phyloP scores from a whole-genome alignment of 2,888 invertebrate species.

The Diplazon laetatorius region DNA sequence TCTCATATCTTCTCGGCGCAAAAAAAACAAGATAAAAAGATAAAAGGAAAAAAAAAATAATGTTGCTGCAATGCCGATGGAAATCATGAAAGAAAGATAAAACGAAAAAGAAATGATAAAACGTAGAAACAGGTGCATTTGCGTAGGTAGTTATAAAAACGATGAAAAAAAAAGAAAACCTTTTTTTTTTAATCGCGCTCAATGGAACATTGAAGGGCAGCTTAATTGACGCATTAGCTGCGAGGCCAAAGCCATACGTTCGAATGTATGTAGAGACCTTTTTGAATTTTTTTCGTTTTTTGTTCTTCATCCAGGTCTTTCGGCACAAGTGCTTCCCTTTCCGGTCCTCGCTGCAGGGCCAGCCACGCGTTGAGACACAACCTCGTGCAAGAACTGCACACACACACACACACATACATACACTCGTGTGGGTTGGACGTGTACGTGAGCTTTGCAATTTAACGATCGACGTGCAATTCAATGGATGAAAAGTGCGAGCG shows the following conservation, averaged over 20 bases:
- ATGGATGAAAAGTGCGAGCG: slow-evolving; percentile 26
- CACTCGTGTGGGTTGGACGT: slow-evolving; percentile 2
- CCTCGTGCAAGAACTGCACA: neutral
- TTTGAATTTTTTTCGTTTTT: neutral
- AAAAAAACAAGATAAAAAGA: too few species aligned
- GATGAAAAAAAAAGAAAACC: neutral
- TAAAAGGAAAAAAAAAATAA: neutral
- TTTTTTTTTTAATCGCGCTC: too few species aligned
- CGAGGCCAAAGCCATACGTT: slow-evolving; percentile 58
- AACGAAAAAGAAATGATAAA: slow-evolving; percentile 60
- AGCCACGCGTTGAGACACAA: slow-evolving; percentile 27
- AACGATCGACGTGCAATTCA: slow-evolving; percentile 53
- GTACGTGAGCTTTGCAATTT: slow-evolving; percentile 52
- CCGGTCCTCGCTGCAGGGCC: slow-evolving; percentile 43
- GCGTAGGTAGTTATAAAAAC: neutral
- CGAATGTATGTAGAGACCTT: too few species aligned
- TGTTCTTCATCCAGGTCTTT: slow-evolving; percentile 20
- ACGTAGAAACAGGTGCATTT: slow-evolving; percentile 41
- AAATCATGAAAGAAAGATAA: too few species aligned
- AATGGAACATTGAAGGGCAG: slow-evolving; percentile 68
- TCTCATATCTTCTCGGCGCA: neutral
- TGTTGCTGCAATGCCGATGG: slow-evolving; percentile 36
- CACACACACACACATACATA: too few species aligned
- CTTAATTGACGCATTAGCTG: slow-evolving; percentile 71
- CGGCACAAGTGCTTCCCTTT: slow-evolving; percentile 26